Evolutionary conservation across 2,888 invertebrate species (phyloP), one percentile per base, ranked within the genome.

Genomic region (Latheticus oryzae): DNA sequence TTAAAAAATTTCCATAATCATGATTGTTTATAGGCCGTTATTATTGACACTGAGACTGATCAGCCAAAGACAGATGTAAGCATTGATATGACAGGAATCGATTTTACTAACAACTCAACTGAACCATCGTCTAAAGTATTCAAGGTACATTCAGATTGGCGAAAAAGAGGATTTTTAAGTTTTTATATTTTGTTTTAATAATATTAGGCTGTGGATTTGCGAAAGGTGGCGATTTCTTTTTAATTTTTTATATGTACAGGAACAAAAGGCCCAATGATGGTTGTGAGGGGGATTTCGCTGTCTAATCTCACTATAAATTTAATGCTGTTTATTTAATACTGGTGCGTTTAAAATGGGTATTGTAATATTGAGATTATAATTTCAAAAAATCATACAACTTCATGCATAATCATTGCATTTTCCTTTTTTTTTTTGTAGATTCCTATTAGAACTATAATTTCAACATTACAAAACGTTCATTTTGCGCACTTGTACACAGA

Each of bases 21-120:
- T 64, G 62, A 60, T 75, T 73, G 58, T 75, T 77, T 77, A 75
- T 77, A 78, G 78, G 78, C 70, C 53, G 61, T 68, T 65, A 69
- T 78, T 61, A 70, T 76, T 62, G 73, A 72, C 55, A 68, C 69
- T 57, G 76, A 76, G 69, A 71, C 65, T 37, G 73, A 72, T 62
- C 63, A 64, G 43, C 66, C 70, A 63, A 74, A 74, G 64, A 64
- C 62, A 63, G 77, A 76, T 63, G 74, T 77, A 68, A 74, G 73
- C 72, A 72, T 78, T 69, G 77, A 76, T 71, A 73, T 78, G 66
- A 74, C 72, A 69, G 76, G 72, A 69, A 69, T 63, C 61, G 69
- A 70, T 68, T 66, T 66, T 69, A 67, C 67, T 71, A 57, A 57
- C 63, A 67, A 67, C 65, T 66, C 68, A 56, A 65, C 68, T 60